These are phyloP conservation scores for Microctonus hyperodae DNA, from an alignment of 2,888 invertebrate genomes.

Conservation along the genomic window DNA sequence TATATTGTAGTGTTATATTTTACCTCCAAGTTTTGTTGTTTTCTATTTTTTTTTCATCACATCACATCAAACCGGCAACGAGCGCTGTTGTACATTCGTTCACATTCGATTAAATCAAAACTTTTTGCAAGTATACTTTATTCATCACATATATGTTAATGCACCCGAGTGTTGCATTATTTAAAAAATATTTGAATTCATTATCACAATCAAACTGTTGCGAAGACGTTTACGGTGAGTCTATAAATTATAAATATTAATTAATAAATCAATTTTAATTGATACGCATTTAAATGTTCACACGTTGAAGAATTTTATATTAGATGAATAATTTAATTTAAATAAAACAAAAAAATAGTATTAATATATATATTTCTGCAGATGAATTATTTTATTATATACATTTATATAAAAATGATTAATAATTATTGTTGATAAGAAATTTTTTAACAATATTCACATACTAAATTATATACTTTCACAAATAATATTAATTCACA, in stretches of 20 bases:
- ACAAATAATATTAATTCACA: background rate
- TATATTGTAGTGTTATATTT: too few species aligned
- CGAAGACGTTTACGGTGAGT: slow-evolving; percentile 20
- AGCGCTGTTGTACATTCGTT: background rate
- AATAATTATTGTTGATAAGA: background rate
- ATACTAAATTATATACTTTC: background rate
- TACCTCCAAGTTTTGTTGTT: background rate
- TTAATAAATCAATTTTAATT: too few species aligned
- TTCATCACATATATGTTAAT: background rate
- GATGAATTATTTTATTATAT: too few species aligned
- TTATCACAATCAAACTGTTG: slow-evolving; percentile 15
- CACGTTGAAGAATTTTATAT: too few species aligned
- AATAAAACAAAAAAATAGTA: too few species aligned
- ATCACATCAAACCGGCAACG: background rate
- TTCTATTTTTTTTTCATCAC: too few species aligned
- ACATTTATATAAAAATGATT: too few species aligned
- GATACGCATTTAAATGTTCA: too few species aligned
- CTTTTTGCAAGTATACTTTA: background rate
- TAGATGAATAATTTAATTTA: too few species aligned
- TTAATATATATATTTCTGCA: too few species aligned
- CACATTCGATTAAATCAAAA: background rate
- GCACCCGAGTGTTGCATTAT: background rate
- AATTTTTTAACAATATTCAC: background rate
- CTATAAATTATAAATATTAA: background rate
- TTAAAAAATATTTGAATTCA: background rate